Percentiles rank a stretch among this genome's conserved stretches.
Evolutionary conservation across 2,113 vertebrate species (phyloP).

Genomic region (Megaleporinus macrocephalus): DNA sequence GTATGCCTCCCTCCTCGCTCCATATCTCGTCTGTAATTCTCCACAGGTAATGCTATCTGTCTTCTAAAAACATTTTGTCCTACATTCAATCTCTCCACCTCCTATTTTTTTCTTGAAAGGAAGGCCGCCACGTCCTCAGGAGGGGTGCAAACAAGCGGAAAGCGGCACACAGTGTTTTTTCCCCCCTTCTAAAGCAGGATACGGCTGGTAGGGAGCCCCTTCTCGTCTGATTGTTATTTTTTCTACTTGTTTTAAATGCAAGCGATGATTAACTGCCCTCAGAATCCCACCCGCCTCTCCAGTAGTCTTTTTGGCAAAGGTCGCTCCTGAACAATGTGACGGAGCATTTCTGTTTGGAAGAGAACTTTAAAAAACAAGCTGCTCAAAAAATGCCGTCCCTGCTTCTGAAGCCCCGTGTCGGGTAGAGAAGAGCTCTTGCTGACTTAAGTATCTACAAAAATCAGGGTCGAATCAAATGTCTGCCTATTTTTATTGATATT

Average conservation of each 20-base stretch:
- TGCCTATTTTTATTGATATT: too few species aligned
- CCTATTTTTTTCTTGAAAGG: constrained; percentile 14
- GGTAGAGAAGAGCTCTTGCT: constrained; percentile 54
- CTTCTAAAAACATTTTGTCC: constrained; percentile 8
- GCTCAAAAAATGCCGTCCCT: constrained; percentile 55
- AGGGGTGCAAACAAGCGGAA: constrained; percentile 30
- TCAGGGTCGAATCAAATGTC: too few species aligned
- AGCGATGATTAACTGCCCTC: constrained; percentile 37
- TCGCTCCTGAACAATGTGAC: constrained; percentile 59
- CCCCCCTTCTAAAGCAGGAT: constrained; percentile 21
- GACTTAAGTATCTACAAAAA: too few species aligned
- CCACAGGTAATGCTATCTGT: neutral
- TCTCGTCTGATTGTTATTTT: constrained; percentile 42
- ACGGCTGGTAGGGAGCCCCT: constrained; percentile 20
- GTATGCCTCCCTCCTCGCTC: neutral
- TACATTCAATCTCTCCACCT: constrained; percentile 16
- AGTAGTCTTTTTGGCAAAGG: constrained; percentile 20
- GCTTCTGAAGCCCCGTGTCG: constrained; percentile 58
- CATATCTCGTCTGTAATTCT: constrained; percentile 18
- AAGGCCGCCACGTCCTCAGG: constrained; percentile 4
- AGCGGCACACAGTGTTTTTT: constrained; percentile 15
- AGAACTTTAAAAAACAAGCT: constrained; percentile 44
- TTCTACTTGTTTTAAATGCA: constrained; percentile 22
- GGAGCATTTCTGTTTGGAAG: constrained; percentile 59
- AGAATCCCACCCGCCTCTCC: neutral